A percentile compares a stretch with the other conserved stretches of the same genome.
Conservation (phyloP, 2,888 invertebrate species). For the Dryococelus australis region DNA sequence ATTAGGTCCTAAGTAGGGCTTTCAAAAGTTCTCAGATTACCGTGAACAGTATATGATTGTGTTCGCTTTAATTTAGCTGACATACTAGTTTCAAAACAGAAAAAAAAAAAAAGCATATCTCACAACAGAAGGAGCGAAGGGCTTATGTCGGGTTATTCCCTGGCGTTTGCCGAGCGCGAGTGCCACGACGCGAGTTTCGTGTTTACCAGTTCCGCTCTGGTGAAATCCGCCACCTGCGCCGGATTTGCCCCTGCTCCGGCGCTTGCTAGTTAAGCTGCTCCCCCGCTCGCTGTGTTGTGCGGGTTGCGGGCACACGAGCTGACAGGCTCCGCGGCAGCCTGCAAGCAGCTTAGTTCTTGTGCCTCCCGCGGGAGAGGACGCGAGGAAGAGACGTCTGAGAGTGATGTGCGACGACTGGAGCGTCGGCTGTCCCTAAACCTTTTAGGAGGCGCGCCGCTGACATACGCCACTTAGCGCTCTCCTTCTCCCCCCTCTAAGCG, state of each 20-base stretch:
- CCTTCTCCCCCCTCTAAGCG: not conserved
- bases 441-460: not conserved
- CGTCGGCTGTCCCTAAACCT: not conserved
- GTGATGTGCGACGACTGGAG: not conserved
- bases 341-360: constrained; percentile 47
- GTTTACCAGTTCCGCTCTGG: not conserved
- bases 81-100: no score
- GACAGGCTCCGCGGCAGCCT: constrained; percentile 43
- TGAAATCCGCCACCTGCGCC: not conserved
- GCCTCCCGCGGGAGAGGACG: constrained; percentile 35
- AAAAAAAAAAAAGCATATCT: no score
- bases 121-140: no score
- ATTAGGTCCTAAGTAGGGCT: no score
- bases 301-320: constrained; percentile 47
- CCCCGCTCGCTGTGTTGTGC: not conserved
- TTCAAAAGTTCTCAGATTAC: no score
- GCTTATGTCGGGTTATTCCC: no score
- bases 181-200: not conserved
- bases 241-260: not conserved
- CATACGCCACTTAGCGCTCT: not conserved
- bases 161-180: not conserved
- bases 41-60: no score
- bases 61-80: no score
- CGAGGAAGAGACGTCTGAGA: not conserved
- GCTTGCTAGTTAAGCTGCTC: not conserved